Percentiles rank a stretch among this genome's conserved stretches.
Evolutionary conservation across 1,140 invertebrate species (phyloP).

Genomic region (Capitella teleta): DNA sequence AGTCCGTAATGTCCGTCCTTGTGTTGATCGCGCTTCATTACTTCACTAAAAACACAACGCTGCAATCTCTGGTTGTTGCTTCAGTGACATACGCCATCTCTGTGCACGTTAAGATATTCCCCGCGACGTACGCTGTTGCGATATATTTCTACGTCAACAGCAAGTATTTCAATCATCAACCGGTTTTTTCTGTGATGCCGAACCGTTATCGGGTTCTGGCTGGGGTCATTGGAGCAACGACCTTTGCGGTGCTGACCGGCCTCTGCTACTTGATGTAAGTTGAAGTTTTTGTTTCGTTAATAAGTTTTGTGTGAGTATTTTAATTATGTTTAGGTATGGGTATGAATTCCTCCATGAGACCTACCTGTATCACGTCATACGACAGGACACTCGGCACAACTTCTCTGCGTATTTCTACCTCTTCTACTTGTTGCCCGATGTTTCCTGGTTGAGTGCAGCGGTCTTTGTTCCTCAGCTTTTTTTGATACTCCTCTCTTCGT

Average conservation of each 20-base stretch:
- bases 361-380: slow-evolving; percentile 80
- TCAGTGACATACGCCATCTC: slow-evolving; percentile 73
- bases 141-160: too few relatives aligned
- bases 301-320: too few relatives aligned
- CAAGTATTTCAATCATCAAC: too few relatives aligned
- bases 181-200: too few relatives aligned
- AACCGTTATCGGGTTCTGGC: too few relatives aligned
- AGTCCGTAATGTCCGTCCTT: slow-evolving; percentile 73
- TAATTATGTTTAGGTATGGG: slow-evolving; percentile 70
- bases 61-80: slow-evolving; percentile 44
- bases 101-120: slow-evolving; percentile 89
- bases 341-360: slow-evolving; percentile 82
- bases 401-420: slow-evolving; percentile 94
- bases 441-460: slow-evolving; percentile 48
- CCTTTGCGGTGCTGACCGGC: too few relatives aligned
- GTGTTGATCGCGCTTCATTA: too few relatives aligned
- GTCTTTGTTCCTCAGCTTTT: slow-evolving; percentile 63
- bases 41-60: too few relatives aligned
- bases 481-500: slow-evolving; percentile 30
- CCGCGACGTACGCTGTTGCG: slow-evolving; percentile 73
- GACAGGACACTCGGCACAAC: slow-evolving; percentile 89
- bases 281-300: too few relatives aligned
- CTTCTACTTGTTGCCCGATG: slow-evolving; percentile 58
- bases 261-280: too few relatives aligned
- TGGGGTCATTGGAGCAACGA: too few relatives aligned